Evolutionary conservation across 2,797 vertebrate genomes (phyloP).

Genomic region (Falco naumanni): DNA sequence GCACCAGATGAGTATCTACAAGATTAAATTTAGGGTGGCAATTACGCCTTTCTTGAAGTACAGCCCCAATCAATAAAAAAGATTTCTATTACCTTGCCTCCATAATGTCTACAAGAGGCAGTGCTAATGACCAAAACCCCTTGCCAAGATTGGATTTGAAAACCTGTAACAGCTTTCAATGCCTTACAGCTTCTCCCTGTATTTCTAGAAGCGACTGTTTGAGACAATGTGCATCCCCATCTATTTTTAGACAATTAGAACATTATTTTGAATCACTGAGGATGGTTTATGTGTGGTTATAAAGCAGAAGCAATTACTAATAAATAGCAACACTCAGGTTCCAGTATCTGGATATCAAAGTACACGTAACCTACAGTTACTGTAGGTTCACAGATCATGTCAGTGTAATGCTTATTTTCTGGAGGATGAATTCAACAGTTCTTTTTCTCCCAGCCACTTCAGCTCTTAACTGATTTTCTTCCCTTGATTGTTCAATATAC

Average conservation of each 20-base stretch:
- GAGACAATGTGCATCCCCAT: not conserved
- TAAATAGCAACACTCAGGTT: not conserved
- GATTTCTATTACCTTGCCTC: constrained; percentile 62
- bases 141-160: constrained; percentile 55
- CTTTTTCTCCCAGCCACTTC: not conserved
- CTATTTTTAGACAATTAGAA: not conserved
- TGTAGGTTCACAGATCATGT: not conserved
- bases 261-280: not conserved
- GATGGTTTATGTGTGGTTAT: not conserved
- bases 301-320: not conserved
- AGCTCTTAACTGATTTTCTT: not conserved
- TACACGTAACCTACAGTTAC: not conserved
- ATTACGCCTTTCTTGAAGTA: constrained; percentile 60
- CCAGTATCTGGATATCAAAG: not conserved
- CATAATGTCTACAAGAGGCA: constrained; percentile 28
- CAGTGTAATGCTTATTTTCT: not conserved
- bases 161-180: not conserved
- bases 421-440: not conserved
- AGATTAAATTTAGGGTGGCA: constrained; percentile 67
- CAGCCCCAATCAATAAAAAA: constrained; percentile 57
- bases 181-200: not conserved
- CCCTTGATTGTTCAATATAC: not conserved
- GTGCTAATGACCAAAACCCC: constrained; percentile 40
- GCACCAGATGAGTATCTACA: constrained; percentile 33
- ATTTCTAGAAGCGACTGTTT: not conserved